phyloP scores from a whole-genome alignment of 1,140 invertebrate genomes.

The Lepidostoma basale region DNA sequence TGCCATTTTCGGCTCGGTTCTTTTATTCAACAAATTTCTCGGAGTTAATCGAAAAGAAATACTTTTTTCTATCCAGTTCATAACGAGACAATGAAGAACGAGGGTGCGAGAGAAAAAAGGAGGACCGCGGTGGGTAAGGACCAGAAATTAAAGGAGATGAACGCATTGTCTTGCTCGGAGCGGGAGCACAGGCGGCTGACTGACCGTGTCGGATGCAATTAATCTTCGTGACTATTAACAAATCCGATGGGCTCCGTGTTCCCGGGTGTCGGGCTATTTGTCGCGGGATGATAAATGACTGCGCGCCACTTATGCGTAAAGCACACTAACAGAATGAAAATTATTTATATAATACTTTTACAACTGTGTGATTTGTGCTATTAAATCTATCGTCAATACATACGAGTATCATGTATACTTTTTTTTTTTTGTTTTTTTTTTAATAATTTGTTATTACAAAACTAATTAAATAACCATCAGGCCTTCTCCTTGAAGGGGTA shows the following conservation, averaged over 20 bases:
- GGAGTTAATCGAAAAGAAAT: constrained; percentile 40
- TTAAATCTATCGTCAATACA: too few species aligned
- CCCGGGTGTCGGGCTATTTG: constrained; percentile 24
- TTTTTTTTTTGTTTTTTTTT: too few species aligned
- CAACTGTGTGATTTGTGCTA: too few species aligned
- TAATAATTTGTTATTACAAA: too few species aligned
- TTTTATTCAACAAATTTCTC: constrained; percentile 39
- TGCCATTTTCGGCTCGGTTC: constrained; percentile 28
- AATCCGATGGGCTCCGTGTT: constrained; percentile 15
- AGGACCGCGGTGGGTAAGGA: not conserved
- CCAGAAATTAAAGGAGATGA: not conserved
- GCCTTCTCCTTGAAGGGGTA: too few species aligned
- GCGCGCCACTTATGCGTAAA: not conserved
- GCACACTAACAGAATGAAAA: too few species aligned
- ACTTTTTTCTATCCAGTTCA: constrained; percentile 33
- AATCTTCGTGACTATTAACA: constrained; percentile 41
- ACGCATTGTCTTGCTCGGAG: constrained; percentile 4
- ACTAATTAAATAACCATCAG: too few species aligned
- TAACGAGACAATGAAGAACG: constrained; percentile 31
- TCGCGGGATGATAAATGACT: constrained; percentile 18
- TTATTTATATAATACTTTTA: too few species aligned
- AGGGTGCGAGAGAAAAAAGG: constrained; percentile 26
- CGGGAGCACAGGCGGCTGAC: not conserved
- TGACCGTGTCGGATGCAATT: constrained; percentile 26
- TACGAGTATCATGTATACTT: too few species aligned